Percentiles rank a stretch among this genome's conserved stretches.
Evolutionary conservation across 2,113 vertebrate species (phyloP).

Genomic region (Cyanocitta stelleri): DNA sequence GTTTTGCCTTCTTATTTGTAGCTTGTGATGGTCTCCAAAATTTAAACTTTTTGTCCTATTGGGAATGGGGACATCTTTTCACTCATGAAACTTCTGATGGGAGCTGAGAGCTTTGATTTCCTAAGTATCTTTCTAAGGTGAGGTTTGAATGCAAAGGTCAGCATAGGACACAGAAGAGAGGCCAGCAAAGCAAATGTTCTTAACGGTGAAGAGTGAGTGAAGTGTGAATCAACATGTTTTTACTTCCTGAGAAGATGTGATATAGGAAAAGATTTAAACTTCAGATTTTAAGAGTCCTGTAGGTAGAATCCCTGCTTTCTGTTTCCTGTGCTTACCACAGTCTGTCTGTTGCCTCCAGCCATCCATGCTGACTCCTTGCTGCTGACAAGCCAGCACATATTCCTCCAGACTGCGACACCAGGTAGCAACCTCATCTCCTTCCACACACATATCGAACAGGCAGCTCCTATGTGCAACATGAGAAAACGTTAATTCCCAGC

Average conservation of each 20-base stretch:
- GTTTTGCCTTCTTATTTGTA: background rate
- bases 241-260: background rate
- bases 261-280: background rate
- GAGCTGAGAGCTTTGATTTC: background rate
- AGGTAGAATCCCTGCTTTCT: background rate
- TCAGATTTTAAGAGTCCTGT: background rate
- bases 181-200: background rate
- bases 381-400: constrained; percentile 53
- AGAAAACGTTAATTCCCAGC: background rate
- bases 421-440: background rate
- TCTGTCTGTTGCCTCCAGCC: constrained; percentile 44
- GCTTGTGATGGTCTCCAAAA: background rate
- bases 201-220: background rate
- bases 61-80: background rate
- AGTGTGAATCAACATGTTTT: background rate
- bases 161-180: background rate
- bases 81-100: background rate
- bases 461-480: constrained; percentile 32
- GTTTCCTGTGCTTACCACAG: constrained; percentile 21
- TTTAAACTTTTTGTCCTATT: background rate
- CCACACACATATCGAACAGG: constrained; percentile 41
- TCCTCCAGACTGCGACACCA: constrained; percentile 58
- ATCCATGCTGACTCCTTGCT: constrained; percentile 16
- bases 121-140: background rate
- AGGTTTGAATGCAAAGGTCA: background rate